phyloP scores from a whole-genome alignment of 92 coral and sea anemone genomes.

The Virgularia gustaviana region DNA sequence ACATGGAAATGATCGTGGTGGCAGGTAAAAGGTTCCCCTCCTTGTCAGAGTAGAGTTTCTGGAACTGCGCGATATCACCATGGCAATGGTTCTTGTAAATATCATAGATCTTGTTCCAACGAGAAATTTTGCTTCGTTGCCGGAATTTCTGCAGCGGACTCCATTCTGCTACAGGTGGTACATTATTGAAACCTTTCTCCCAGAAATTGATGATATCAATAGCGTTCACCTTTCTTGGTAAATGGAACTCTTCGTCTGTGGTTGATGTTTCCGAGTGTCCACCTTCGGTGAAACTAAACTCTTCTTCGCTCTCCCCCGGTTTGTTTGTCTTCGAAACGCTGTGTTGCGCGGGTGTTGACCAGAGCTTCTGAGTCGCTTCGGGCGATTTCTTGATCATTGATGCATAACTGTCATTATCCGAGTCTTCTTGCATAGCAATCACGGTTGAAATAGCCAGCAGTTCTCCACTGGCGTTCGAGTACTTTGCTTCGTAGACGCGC shows the following conservation, averaged over 20 bases:
- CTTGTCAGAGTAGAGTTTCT: slow-evolving; percentile 77
- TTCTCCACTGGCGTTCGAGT: slow-evolving; percentile 90
- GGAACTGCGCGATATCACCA: slow-evolving; percentile 73
- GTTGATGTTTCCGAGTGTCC: neutral
- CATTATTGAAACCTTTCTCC: slow-evolving; percentile 80
- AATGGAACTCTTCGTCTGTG: slow-evolving; percentile 20
- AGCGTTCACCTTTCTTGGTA: slow-evolving; percentile 96
- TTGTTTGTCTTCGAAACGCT: neutral
- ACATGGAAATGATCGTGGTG: slow-evolving; percentile 96
- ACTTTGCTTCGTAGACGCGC: slow-evolving; percentile 89
- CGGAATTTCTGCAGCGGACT: slow-evolving; percentile 90
- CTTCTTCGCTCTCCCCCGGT: neutral
- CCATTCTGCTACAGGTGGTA: slow-evolving; percentile 89
- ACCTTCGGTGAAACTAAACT: neutral
- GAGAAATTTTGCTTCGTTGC: slow-evolving; percentile 96
- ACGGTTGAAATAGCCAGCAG: slow-evolving; percentile 90
- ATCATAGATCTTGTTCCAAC: slow-evolving; percentile 99
- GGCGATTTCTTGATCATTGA: slow-evolving; percentile 32
- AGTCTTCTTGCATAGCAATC: slow-evolving; percentile 72
- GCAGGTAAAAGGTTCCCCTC: slow-evolving; percentile 86
- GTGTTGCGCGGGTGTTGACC: neutral
- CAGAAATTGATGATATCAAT: slow-evolving; percentile 85
- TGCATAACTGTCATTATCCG: slow-evolving; percentile 56
- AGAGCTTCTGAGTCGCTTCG: neutral
- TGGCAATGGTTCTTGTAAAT: slow-evolving; percentile 90